phyloP scores from a whole-genome alignment of 2,797 vertebrate species.

The Myotis daubentonii region DNA sequence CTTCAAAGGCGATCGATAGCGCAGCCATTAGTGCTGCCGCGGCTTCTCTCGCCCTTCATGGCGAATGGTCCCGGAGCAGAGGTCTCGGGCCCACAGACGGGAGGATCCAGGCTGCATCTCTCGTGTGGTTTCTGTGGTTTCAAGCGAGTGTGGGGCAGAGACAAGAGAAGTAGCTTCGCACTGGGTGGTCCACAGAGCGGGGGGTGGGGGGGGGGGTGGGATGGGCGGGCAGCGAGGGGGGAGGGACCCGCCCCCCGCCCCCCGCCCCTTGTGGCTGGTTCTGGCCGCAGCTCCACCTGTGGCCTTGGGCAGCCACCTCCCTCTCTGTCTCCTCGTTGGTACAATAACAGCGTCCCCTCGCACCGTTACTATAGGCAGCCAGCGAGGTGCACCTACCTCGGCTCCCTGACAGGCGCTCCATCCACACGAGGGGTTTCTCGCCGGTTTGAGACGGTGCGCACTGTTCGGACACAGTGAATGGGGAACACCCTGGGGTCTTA shows the following conservation, averaged over 20 bases:
- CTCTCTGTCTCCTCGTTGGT: not conserved
- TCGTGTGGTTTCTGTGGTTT: constrained; percentile 39
- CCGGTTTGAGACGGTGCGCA: not conserved
- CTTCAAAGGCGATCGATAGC: constrained; percentile 48
- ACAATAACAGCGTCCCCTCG: not conserved
- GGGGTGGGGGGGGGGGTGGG: not conserved
- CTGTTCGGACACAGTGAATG: not conserved
- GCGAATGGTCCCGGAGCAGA: not conserved
- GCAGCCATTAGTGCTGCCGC: not conserved
- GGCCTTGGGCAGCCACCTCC: not conserved
- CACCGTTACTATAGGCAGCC: not conserved
- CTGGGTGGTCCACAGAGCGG: not conserved
- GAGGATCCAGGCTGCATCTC: not conserved
- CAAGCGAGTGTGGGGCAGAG: not conserved
- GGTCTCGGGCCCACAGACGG: not conserved
- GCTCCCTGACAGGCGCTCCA: not conserved
- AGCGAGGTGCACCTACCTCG: not conserved
- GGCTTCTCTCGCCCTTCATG: not conserved
- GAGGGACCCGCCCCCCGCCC: not conserved
- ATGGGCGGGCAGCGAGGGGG: not conserved
- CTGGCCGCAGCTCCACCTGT: not conserved
- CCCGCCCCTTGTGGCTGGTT: not conserved
- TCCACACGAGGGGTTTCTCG: not conserved
- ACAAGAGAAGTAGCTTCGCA: not conserved
- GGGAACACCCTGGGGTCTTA: not conserved